Evolutionary conservation across 2,113 vertebrate genomes (phyloP).

Genomic region (Nesoenas mayeri): DNA sequence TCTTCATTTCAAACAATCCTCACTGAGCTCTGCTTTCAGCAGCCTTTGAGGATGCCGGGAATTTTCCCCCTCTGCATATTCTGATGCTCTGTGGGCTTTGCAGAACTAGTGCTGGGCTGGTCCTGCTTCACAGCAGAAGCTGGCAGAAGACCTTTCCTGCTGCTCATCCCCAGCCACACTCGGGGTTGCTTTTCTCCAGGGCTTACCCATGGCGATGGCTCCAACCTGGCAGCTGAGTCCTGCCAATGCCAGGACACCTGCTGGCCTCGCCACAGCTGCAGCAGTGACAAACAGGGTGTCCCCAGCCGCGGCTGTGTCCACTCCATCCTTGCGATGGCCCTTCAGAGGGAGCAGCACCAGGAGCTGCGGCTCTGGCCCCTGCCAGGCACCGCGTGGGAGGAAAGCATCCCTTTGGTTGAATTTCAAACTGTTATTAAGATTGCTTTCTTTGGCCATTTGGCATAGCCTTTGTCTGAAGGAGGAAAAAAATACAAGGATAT

Average conservation of each 20-base stretch:
- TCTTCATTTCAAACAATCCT: background rate
- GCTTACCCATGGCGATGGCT: background rate
- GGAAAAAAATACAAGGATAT: background rate
- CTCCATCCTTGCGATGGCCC: background rate
- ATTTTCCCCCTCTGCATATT: background rate
- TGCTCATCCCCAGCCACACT: background rate
- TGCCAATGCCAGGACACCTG: background rate
- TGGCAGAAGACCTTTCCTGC: background rate
- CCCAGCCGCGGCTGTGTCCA: background rate
- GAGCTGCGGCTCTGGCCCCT: background rate
- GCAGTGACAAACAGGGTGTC: background rate
- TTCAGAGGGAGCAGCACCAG: background rate
- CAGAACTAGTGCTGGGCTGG: background rate
- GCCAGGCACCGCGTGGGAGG: background rate
- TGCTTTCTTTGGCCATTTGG: background rate
- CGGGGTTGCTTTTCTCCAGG: background rate
- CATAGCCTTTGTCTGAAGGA: background rate
- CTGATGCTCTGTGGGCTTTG: background rate
- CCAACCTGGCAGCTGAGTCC: background rate
- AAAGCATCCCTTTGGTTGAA: background rate
- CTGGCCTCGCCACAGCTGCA: background rate
- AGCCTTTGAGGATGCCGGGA: background rate
- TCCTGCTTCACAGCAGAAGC: background rate
- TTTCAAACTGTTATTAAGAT: background rate
- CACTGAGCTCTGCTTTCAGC: background rate